These are phyloP conservation scores for Amitus sp. DNA, from an alignment of 2,888 invertebrate genomes.

Conservation along the genomic window DNA sequence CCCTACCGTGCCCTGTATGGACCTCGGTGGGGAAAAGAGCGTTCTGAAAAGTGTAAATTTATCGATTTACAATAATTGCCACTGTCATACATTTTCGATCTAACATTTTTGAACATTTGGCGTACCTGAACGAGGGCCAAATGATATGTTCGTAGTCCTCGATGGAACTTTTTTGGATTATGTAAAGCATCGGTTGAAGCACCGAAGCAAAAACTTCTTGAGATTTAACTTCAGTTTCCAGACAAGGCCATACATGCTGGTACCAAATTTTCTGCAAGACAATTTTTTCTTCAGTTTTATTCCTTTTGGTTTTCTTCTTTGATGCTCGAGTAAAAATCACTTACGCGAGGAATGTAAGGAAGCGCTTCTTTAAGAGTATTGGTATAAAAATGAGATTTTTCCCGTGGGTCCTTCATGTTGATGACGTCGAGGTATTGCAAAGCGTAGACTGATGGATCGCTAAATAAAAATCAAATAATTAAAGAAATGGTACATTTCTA, in stretches of 20 bases:
- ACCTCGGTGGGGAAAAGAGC: slow-evolving; percentile 81
- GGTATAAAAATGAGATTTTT: slow-evolving; percentile 90
- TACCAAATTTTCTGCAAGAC: slow-evolving; percentile 90
- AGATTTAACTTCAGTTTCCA: slow-evolving; percentile 85
- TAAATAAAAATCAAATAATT: slow-evolving; percentile 57
- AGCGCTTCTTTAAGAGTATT: slow-evolving; percentile 87
- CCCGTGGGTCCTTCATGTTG: slow-evolving; percentile 89
- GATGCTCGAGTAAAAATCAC: slow-evolving; percentile 45
- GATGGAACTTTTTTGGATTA: slow-evolving; percentile 80
- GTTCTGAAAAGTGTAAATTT: slow-evolving; percentile 66
- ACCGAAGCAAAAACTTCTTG: slow-evolving; percentile 89
- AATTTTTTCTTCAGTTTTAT: slow-evolving; percentile 1
- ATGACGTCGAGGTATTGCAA: slow-evolving; percentile 93
- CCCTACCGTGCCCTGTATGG: slow-evolving; percentile 86
- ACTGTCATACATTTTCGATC: background rate
- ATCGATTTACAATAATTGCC: background rate
- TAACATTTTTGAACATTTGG: no score
- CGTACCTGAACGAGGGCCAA: slow-evolving; percentile 87
- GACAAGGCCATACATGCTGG: slow-evolving; percentile 91
- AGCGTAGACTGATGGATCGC: slow-evolving; percentile 90
- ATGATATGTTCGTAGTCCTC: slow-evolving; percentile 85
- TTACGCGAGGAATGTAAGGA: slow-evolving; percentile 89
- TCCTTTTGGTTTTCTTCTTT: slow-evolving; percentile 11
- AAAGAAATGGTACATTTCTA: no score
- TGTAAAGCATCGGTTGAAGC: slow-evolving; percentile 83